phyloP scores from a whole-genome alignment of 1,140 invertebrate genomes.

The Bombus affinis region DNA sequence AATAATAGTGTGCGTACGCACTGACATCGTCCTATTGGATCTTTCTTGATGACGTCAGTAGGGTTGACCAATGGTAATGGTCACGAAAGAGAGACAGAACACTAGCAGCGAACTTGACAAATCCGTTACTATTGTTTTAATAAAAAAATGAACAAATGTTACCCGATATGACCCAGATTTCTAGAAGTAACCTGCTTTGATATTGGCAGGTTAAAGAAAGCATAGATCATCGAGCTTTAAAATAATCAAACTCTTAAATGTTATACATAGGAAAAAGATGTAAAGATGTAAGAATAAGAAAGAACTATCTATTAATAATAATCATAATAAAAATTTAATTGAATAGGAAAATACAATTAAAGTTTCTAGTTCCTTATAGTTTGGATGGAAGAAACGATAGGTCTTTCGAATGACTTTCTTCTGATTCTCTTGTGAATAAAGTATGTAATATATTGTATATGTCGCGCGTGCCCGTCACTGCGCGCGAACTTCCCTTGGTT shows the following conservation, averaged over 20 bases:
- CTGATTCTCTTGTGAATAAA: constrained; percentile 22
- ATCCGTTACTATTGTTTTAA: not conserved
- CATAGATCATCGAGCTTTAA: not conserved
- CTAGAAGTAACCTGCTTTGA: not conserved
- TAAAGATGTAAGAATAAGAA: not conserved
- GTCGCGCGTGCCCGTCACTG: constrained; percentile 54
- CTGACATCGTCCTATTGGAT: constrained; percentile 35
- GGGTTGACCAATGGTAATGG: constrained; percentile 26
- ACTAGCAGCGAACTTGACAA: not conserved
- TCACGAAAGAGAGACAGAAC: not conserved
- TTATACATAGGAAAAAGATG: not conserved
- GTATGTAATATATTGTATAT: not conserved
- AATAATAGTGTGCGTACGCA: constrained; percentile 3
- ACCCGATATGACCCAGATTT: not conserved
- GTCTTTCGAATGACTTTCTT: constrained; percentile 29
- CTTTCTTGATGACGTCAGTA: constrained; percentile 36
- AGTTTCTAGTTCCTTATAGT: not conserved
- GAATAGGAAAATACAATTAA: not conserved
- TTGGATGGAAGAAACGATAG: not conserved
- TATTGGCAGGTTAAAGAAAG: not conserved
- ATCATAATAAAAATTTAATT: no score
- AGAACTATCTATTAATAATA: not conserved
- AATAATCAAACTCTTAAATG: no score
- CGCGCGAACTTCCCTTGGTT: constrained; percentile 57
- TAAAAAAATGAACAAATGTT: constrained; percentile 23